Conservation (phyloP, 2,888 invertebrate genomes). For the Orthosia cruda region DNA sequence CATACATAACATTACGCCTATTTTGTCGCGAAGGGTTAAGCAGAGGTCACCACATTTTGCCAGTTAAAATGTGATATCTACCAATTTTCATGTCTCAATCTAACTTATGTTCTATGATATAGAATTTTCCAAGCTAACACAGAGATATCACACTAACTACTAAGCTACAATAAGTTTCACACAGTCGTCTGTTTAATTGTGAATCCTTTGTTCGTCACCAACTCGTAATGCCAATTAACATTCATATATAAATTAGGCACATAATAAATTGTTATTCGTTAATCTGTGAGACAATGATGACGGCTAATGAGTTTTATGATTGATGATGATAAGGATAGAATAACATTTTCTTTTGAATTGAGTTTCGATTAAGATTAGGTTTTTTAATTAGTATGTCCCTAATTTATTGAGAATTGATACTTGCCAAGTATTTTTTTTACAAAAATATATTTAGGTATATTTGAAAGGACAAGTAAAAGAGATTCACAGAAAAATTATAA, state of each 20-base stretch:
- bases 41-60: too few relatives aligned
- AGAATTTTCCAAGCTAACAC: conserved; percentile 20
- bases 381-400: too few relatives aligned
- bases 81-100: too few relatives aligned
- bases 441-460: too few relatives aligned
- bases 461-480: background rate
- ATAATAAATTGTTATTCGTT: conserved; percentile 38
- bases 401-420: background rate
- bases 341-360: background rate
- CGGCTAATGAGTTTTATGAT: conserved; percentile 8
- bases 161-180: conserved; percentile 43
- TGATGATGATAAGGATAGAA: background rate
- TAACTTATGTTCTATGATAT: background rate
- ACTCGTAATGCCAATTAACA: conserved; percentile 48
- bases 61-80: too few relatives aligned
- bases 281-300: conserved; percentile 21
- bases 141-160: conserved; percentile 29
- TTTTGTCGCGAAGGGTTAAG: too few relatives aligned
- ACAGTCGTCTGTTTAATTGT: conserved; percentile 34
- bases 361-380: background rate
- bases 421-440: background rate
- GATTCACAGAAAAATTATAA: too few relatives aligned
- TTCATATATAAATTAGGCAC: conserved; percentile 44
- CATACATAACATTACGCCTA: too few relatives aligned
- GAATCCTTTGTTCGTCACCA: conserved; percentile 52